Evolutionary conservation across 2,113 vertebrate genomes (phyloP).

Genomic region (Lamprotornis superbus): DNA sequence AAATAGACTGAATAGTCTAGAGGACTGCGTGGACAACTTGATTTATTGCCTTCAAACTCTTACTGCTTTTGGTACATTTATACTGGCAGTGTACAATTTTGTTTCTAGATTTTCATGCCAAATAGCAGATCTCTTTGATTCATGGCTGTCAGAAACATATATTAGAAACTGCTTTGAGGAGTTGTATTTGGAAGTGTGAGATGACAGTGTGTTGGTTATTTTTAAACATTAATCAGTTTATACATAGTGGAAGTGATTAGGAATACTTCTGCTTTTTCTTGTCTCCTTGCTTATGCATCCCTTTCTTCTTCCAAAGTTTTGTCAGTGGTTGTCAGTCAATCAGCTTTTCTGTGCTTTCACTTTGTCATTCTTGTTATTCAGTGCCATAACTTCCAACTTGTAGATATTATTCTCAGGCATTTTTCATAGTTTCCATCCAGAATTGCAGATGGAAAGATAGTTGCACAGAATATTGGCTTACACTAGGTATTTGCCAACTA

Average conservation of each 20-base stretch:
- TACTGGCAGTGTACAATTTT: conserved; percentile 39
- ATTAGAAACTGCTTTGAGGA: conserved; percentile 1
- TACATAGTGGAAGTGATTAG: conserved; percentile 29
- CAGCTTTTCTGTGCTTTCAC: not conserved
- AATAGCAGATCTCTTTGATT: conserved; percentile 38
- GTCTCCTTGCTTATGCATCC: not conserved
- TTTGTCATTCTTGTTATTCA: not conserved
- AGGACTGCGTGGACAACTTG: conserved; percentile 15
- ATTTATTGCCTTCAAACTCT: conserved; percentile 1
- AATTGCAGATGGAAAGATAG: not conserved
- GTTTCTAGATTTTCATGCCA: conserved; percentile 44
- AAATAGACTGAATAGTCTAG: not conserved
- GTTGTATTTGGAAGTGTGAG: conserved; percentile 5
- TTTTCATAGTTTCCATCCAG: not conserved
- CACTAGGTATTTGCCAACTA: not conserved
- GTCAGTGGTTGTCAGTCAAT: conserved; percentile 33
- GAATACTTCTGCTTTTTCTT: not conserved
- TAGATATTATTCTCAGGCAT: not conserved
- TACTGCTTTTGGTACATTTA: not conserved
- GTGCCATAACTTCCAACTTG: not conserved
- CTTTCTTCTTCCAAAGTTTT: conserved; percentile 26
- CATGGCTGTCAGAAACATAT: conserved; percentile 17
- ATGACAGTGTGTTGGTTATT: conserved; percentile 39
- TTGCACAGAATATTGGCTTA: not conserved
- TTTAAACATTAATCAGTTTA: conserved; percentile 18